Evolutionary conservation across 1,140 invertebrate species (phyloP), one percentile per base, ranked within the genome.

Genomic region (Catajapyx aquilonaris): DNA sequence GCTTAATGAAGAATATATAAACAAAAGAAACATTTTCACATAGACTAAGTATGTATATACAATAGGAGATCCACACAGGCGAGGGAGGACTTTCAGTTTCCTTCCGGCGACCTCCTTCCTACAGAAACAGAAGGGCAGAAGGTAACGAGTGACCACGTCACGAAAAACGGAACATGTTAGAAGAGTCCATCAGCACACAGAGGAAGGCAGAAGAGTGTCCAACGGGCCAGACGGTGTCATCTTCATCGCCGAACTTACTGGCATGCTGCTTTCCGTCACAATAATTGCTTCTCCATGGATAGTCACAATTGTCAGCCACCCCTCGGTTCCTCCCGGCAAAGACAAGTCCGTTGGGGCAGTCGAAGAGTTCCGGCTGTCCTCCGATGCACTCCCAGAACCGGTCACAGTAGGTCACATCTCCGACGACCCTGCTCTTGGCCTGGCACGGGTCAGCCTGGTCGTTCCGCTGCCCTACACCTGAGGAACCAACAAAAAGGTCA

Each of bases 341-440:
- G 2, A 86, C 83, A 20, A 87, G 56, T 5, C 84, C 84, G 49
- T 87, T 90, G 21, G 84, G 84, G 53, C 84, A 90, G 58, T 86
- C 80, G 52, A 81, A 84, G 21, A 83, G 59, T 41, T 83, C 74
- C 0, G 76, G 70, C 46, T 79, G 73, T 0, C 76, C 77, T 39
- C 61, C 64, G 5, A 76, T 66, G 49, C 81, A 87, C 52, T 85
- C 80, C 78, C 80, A 85, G 50, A 83, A 86, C 43, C 79, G 68
- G 56, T 86, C 81, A 49, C 83, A 87, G 50, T 85, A 81, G 17
- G 76, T 76, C 41, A 69, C 64, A 46, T 86, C 80, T 1, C 65
- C 66, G 0, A 78, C 71, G 0, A 85, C 69, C 20, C 77, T 60
- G 0, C 69, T 60, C 55, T 81, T 81, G 2, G 64, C 65, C 53